These are phyloP conservation scores for Paradisaea rubra DNA, from an alignment of 2,113 vertebrate species.

Conservation along the genomic window DNA sequence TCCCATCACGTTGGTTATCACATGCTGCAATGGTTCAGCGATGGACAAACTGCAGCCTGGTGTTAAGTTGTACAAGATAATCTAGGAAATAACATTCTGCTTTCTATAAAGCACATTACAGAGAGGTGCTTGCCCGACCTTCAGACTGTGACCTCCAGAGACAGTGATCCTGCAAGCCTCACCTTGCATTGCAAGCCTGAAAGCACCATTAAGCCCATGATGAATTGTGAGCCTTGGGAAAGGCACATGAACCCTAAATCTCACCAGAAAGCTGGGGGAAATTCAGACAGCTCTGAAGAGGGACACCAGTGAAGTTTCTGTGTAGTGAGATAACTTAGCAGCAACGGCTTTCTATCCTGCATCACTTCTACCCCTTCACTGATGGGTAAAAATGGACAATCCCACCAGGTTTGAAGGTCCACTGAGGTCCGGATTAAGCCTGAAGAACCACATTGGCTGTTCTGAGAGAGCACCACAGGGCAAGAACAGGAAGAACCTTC, in stretches of 20 bases:
- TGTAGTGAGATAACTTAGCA: not conserved
- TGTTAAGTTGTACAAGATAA: not conserved
- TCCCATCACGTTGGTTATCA: not conserved
- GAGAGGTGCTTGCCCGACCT: not conserved
- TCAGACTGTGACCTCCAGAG: slow-evolving; percentile 8
- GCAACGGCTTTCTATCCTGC: not conserved
- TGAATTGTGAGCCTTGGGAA: not conserved
- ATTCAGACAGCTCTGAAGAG: not conserved
- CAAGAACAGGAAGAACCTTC: not conserved
- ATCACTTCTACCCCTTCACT: not conserved
- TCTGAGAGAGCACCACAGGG: not conserved
- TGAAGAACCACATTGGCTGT: not conserved
- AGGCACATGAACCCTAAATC: not conserved
- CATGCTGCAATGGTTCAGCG: not conserved
- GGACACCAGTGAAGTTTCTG: not conserved
- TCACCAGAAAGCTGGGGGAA: not conserved
- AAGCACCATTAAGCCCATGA: not conserved
- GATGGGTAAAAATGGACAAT: not conserved
- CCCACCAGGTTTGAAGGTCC: not conserved
- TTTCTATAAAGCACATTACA: not conserved
- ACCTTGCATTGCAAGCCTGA: slow-evolving; percentile 21
- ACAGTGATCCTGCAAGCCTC: not conserved
- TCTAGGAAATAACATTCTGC: not conserved
- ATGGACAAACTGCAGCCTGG: not conserved
- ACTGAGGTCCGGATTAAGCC: not conserved